Evolutionary conservation across 1,140 invertebrate species (phyloP).

Genomic region (Drosophila repleta): DNA sequence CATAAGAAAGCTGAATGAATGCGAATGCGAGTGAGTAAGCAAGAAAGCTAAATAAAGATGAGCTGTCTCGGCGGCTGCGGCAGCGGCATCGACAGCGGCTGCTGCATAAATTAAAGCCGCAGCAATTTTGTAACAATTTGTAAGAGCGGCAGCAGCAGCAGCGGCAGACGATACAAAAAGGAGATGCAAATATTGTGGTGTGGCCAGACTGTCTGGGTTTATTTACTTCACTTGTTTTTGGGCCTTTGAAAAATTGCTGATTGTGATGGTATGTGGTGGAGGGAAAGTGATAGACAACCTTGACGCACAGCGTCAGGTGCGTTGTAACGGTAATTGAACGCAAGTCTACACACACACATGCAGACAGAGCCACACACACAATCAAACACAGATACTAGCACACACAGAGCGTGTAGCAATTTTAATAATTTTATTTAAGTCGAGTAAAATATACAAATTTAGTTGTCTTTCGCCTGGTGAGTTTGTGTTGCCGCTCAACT

Average conservation of each 20-base stretch:
- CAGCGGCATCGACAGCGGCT: slow-evolving; percentile 7
- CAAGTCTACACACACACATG: background rate
- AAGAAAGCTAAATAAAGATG: slow-evolving; percentile 73
- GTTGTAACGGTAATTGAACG: slow-evolving; percentile 37
- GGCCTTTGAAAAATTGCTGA: slow-evolving; percentile 24
- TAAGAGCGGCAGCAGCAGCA: slow-evolving; percentile 15
- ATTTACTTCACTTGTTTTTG: slow-evolving; percentile 11
- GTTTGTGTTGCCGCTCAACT: slow-evolving; percentile 34
- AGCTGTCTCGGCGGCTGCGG: slow-evolving; percentile 28
- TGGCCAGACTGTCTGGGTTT: slow-evolving; percentile 38
- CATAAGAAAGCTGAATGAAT: slow-evolving; percentile 57
- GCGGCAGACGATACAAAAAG: slow-evolving; percentile 18
- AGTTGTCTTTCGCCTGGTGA: slow-evolving; percentile 25
- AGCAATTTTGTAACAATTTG: slow-evolving; percentile 72
- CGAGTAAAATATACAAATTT: slow-evolving; percentile 24
- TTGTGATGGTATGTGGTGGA: slow-evolving; percentile 2
- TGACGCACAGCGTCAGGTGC: slow-evolving; percentile 42
- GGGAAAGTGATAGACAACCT: slow-evolving; percentile 31
- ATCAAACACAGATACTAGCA: background rate
- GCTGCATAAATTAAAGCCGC: slow-evolving; percentile 71
- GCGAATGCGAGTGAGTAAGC: slow-evolving; percentile 38
- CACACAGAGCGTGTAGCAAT: slow-evolving; percentile 1
- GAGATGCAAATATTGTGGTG: slow-evolving; percentile 47
- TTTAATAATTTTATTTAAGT: slow-evolving; percentile 36
- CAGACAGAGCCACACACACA: background rate